Base-by-base conservation (phyloP, 2,797 vertebrate genomes). In the Jordanella pulchra region DNA sequence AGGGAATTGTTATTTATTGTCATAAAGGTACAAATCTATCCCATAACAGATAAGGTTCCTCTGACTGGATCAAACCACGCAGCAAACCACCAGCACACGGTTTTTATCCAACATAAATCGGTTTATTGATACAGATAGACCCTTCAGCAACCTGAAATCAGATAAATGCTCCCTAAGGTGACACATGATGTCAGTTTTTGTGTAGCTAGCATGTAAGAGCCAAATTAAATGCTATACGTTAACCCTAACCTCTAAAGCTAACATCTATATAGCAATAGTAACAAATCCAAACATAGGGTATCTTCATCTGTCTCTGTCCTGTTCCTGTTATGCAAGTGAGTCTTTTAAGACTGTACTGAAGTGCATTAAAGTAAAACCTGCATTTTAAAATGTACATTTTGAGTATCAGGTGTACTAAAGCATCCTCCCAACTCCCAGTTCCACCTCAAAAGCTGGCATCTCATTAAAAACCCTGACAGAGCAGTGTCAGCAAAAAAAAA, bases 391-490 rank as follows among this genome's bases (percentile, higher is more conserved):
- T 44, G 69, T 69, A 79, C 44, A 25, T 75, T 79, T 75, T 70
- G 66, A 81, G 75, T 72, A 83, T 84, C 79, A 78, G 54, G 68
- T 77, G 80, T 77, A 85, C 79, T 80, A 87, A 83, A 84, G 77
- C 86, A 77, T 82, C 78, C 74, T 84, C 81, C 84, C 64, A 79
- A 76, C 87, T 88, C 70, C 82, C 73, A 82, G 72, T 73, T 50
- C 75, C 83, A 80, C 84, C 89, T 89, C 90, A 85, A 90, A 93
- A 65, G 48, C 81, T 83, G 85, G 89, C 90, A 89, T 90, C 91
- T 93, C 87, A 92, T 92, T 91, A 91, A 91, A 91, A 89, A 73
- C 73, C 83, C 78, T 88, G 87, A 91, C 89, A 87, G 81, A 86
- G 84, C 84, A 78, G 83, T 70, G 79, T 93, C 92, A 92, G 90